These are phyloP conservation scores for Brachionus koreanus DNA, from an alignment of 1,140 invertebrate genomes.

Conservation along the genomic window DNA sequence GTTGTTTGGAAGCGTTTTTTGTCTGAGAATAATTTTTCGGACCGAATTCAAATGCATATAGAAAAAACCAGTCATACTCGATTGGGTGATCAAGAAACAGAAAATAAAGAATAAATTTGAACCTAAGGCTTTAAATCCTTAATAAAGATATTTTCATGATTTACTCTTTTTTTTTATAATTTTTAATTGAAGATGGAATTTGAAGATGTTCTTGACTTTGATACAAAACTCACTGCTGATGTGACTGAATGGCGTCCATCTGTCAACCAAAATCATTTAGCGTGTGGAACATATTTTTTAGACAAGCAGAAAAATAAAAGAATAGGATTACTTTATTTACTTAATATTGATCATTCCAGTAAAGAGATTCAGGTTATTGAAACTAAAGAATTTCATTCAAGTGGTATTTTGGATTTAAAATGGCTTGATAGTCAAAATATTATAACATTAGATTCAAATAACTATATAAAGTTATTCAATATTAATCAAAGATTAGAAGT, in stretches of 20 bases:
- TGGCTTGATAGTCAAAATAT: conserved; percentile 11
- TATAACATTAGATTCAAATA: conserved; percentile 24
- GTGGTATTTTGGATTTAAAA: conserved; percentile 43
- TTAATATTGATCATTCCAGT: not conserved
- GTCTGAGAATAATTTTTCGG: not conserved
- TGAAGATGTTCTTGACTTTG: conserved; percentile 27
- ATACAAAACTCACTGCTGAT: conserved; percentile 32
- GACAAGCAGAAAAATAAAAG: not conserved
- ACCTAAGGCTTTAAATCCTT: conserved; percentile 2
- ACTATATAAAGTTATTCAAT: not conserved
- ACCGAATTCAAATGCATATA: not conserved
- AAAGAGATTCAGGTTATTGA: not conserved
- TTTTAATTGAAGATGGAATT: conserved; percentile 21
- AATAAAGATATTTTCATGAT: not conserved
- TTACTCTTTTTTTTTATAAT: not conserved
- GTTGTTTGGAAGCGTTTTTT: conserved; percentile 24
- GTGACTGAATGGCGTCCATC: conserved; percentile 31
- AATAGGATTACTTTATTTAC: conserved; percentile 12
- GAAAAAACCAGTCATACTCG: conserved; percentile 26
- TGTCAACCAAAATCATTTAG: not conserved
- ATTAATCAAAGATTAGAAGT: not conserved
- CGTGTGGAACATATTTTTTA: conserved; percentile 31
- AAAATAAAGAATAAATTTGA: not conserved
- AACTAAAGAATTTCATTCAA: not conserved
- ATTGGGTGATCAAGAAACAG: not conserved